Base-by-base conservation (phyloP, 2,888 invertebrate genomes). In the Caenorhabditis doughertyi region DNA sequence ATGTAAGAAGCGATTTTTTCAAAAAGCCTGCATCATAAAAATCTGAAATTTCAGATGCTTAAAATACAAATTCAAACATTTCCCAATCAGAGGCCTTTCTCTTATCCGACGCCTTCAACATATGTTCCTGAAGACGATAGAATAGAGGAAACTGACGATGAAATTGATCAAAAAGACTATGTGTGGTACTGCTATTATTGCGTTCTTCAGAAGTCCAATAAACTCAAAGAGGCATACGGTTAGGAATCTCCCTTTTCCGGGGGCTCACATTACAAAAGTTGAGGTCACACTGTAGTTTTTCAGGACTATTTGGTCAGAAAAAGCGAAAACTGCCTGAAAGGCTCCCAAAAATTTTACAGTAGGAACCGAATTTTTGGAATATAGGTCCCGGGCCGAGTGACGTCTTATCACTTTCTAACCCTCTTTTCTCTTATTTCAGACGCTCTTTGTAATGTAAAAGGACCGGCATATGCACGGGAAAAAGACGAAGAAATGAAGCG, bases 151-250 rank as follows among this genome's bases (percentile, higher is more conserved):
- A 51, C 51, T 11, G 44, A 18, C 13, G 44, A 51, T 0, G 32
- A 60, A n/a, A 1, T 53, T 3, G 60, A 68, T 13, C 13, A 44
- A 4, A 23, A 44, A n/a, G 77, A 77, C 35, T 53, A 29, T 53
- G 23, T 49, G 9, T 68, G 68, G 68, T 68, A 32, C 25, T 62
- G 53, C 60, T 62, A 53, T 18, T 68, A 53, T 18, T 29, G 51
- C 13, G 25, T 62, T 18, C 62, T 68, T 21, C 68, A 70, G 1
- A 77, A 77, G 23, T 32, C 77, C 0, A 51, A 68, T 29, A 77
- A 77, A 9, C 18, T 44, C 9, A 32, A 32, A 42, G 77, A 77
- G 3, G 77, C 77, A 3, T 39, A 67, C n/a, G 67, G 74, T 68
- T 3, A 18, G 67, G n/a, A n/a, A n/a, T n/a, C n/a, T n/a, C n/a